Evolutionary conservation across 2,888 invertebrate genomes (phyloP), one percentile per base, ranked within the genome.

Genomic region (Athetis lepigone): DNA sequence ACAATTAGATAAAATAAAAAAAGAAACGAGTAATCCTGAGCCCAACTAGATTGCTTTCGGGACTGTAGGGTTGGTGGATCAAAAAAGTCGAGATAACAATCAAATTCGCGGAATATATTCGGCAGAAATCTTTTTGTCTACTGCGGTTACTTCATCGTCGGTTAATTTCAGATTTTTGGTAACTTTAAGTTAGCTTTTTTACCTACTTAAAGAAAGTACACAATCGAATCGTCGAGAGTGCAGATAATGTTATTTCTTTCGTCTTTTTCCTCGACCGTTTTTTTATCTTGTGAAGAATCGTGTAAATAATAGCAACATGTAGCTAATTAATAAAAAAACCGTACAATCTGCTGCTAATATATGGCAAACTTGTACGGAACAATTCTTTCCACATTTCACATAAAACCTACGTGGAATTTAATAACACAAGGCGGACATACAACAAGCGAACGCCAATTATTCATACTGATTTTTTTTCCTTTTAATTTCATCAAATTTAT

Each of bases 1-100:
- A 89, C 91, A 92, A 93, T 94, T 92, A 94, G 90, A 86, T 88
- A 88, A 89, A 87, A 90, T 86, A 90, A 88, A 91, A 89, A 90
- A 90, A 87, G 83, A 86, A 89, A 85, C 84, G 80, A 80, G 83
- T 84, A 86, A 86, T 87, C 85, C 82, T 81, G 74, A 64, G 73
- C 81, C 79, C 83, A 82, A 83, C 85, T 85, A 85, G 87, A 90
- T 89, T 90, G 83, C 85, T 85, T 89, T 84, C 82, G 83, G 75
- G 84, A 81, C 76, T 65, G 67, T 80, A 77, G 82, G 83, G 81
- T 75, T 70, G 71, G 65, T 60, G 59, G 68, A 49, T 68, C 70
- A 71, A 80, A 78, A 77, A 72, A 16, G 16, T 18, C 46, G 68
- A 69, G 60, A 76, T 69, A 77, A 71, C 70, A 70, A 76, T 77